phyloP scores from a whole-genome alignment of 2,113 vertebrate species.

The Quiscalus mexicanus region DNA sequence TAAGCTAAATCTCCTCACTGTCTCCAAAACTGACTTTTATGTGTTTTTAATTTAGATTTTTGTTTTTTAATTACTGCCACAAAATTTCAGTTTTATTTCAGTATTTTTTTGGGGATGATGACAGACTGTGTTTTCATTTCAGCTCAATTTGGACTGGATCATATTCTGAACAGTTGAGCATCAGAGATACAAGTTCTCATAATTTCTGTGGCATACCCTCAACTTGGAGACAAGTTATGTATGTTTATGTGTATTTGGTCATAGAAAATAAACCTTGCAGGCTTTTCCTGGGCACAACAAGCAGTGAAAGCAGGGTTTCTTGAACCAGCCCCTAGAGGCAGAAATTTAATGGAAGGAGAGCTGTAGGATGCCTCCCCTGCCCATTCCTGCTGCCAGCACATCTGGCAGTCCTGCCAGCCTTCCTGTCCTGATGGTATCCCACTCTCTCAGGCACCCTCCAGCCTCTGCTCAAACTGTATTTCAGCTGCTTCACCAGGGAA shows the following conservation, averaged over 20 bases:
- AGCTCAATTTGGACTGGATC: not conserved
- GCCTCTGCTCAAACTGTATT: not conserved
- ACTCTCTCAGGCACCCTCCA: not conserved
- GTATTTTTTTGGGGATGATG: not conserved
- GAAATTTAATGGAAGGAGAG: not conserved
- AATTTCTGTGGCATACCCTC: not conserved
- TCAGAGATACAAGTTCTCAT: not conserved
- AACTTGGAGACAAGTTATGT: not conserved
- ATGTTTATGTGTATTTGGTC: not conserved
- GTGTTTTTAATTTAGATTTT: not conserved
- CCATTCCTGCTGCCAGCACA: not conserved
- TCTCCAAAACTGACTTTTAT: not conserved
- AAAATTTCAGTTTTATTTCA: not conserved
- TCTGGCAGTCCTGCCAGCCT: not conserved
- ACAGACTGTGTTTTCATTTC: not conserved
- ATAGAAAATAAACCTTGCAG: not conserved
- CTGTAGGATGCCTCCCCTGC: not conserved
- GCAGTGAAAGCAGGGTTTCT: not conserved
- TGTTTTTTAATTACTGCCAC: not conserved
- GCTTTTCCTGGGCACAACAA: not conserved
- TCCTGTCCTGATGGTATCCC: not conserved
- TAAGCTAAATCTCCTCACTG: not conserved
- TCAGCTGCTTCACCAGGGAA: not conserved
- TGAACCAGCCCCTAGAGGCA: not conserved
- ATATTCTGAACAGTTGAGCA: not conserved